A percentile compares a stretch with the other conserved stretches of the same genome.
Evolutionary conservation across 1,140 invertebrate genomes (phyloP).

Genomic region (Drosophila baimaii): DNA sequence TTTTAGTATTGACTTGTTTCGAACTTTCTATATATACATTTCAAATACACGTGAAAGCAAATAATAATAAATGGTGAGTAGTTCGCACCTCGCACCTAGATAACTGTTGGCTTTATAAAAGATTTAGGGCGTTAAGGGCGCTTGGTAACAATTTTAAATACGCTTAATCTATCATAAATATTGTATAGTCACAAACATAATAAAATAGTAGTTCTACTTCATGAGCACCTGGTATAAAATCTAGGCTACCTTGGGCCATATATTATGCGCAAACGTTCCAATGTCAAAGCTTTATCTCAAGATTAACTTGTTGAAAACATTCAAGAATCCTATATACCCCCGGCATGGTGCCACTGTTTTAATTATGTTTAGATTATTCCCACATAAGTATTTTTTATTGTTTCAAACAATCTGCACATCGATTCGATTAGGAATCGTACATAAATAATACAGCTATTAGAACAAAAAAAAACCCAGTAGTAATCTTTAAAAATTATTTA

Average conservation of each 20-base stretch:
- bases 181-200: background rate
- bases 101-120: background rate
- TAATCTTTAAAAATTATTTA: slow-evolving; percentile 6
- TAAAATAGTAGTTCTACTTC: background rate
- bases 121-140: background rate
- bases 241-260: slow-evolving; percentile 5
- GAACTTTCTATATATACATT: background rate
- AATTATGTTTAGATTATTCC: slow-evolving; percentile 9
- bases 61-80: background rate
- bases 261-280: background rate
- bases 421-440: background rate
- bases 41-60: background rate
- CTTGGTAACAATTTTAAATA: background rate
- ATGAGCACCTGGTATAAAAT: slow-evolving; percentile 3
- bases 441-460: slow-evolving; percentile 12
- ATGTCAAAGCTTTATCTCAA: slow-evolving; percentile 1
- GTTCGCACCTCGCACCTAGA: too few species aligned
- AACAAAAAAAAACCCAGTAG: background rate
- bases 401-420: background rate
- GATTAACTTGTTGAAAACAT: background rate
- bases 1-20: background rate
- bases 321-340: background rate
- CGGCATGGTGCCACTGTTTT: background rate
- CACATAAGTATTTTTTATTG: slow-evolving; percentile 30
- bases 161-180: background rate